phyloP scores from a whole-genome alignment of 2,113 vertebrate genomes.

The Boulengeromyrus knoepffleri region DNA sequence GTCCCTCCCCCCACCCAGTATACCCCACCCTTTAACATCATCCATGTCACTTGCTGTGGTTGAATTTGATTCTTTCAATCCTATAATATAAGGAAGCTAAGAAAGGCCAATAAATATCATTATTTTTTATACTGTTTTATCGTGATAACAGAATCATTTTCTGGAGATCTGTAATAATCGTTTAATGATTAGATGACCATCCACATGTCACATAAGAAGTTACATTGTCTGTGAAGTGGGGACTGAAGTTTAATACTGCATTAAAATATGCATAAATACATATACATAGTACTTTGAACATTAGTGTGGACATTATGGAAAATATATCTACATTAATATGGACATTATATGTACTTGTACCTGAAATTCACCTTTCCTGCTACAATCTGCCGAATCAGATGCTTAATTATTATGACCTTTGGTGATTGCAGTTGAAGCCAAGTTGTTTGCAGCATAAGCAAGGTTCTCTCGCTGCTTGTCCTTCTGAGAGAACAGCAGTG shows the following conservation, averaged over 20 bases:
- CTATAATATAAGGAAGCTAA: background rate
- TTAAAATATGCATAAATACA: background rate
- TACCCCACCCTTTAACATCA: background rate
- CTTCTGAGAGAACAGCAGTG: background rate
- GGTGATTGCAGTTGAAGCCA: background rate
- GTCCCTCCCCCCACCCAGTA: background rate
- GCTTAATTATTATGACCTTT: conserved; percentile 14
- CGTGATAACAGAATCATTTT: background rate
- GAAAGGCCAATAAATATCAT: background rate
- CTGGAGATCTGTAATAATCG: background rate
- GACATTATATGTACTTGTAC: background rate
- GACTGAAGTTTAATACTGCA: background rate
- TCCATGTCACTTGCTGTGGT: background rate
- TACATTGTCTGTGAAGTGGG: background rate
- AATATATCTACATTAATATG: background rate
- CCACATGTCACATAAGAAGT: background rate
- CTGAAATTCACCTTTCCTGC: background rate
- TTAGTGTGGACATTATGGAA: background rate
- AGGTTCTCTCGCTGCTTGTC: background rate
- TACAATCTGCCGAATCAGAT: background rate
- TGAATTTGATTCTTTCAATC: background rate
- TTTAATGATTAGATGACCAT: background rate
- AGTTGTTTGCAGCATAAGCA: background rate
- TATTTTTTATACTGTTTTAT: background rate
- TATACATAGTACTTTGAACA: background rate